A percentile compares a stretch with the other conserved stretches of the same genome.
Evolutionary conservation across 2,797 vertebrate genomes (phyloP).

Genomic region (Urophycis tenuis): DNA sequence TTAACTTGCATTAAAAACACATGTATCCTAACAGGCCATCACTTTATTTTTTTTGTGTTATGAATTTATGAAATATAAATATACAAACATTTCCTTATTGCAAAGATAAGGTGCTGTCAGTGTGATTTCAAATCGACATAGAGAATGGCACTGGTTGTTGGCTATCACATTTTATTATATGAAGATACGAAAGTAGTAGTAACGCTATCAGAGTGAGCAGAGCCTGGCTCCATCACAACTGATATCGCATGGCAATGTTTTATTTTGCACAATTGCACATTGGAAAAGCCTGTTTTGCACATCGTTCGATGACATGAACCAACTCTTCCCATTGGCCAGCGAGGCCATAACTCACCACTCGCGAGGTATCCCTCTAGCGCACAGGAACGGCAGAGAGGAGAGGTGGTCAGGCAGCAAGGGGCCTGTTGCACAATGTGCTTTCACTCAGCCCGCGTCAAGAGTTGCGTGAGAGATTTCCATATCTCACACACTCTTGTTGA

Average conservation of each 20-base stretch:
- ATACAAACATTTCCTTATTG: not conserved
- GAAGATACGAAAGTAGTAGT: not conserved
- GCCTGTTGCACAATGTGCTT: slow-evolving; percentile 75
- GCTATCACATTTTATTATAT: not conserved
- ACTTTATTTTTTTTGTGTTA: not conserved
- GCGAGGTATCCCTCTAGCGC: slow-evolving; percentile 49
- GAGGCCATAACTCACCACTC: slow-evolving; percentile 41
- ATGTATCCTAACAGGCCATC: not conserved
- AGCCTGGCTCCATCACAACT: not conserved
- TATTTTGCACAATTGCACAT: not conserved
- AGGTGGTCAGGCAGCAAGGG: slow-evolving; percentile 58
- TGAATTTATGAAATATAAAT: not conserved
- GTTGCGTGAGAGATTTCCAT: slow-evolving; percentile 84
- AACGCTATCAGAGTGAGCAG: not conserved
- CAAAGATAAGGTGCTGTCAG: not conserved
- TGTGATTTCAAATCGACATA: not conserved
- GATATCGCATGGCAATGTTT: not conserved
- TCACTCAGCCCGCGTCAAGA: slow-evolving; percentile 75
- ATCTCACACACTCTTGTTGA: slow-evolving; percentile 83
- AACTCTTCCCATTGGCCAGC: slow-evolving; percentile 41
- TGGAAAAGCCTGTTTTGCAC: slow-evolving; percentile 3
- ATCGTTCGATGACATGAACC: slow-evolving; percentile 10
- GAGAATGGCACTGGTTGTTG: not conserved
- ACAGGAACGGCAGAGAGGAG: slow-evolving; percentile 55
- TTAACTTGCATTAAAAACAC: slow-evolving; percentile 27